Conservation (phyloP, 2,888 invertebrate genomes). For the Polydesmus complanatus region DNA sequence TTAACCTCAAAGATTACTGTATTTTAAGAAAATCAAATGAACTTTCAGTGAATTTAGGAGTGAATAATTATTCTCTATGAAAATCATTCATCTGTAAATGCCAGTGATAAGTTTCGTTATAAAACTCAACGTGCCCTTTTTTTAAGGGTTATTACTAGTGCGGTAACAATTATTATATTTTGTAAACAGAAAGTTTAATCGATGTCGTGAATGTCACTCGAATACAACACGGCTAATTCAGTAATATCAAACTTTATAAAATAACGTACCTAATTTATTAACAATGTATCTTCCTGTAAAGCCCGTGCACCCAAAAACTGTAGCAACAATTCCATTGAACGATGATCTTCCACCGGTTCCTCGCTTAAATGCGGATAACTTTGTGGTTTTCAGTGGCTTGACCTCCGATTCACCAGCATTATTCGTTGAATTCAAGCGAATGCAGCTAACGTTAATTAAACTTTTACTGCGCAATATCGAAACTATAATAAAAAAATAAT, state of each 20-base stretch:
- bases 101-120: too few species aligned
- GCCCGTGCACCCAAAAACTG: conserved; percentile 88
- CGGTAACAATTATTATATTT: not conserved
- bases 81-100: not conserved
- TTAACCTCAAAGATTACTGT: not conserved
- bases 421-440: not conserved
- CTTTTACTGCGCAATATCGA: too few species aligned
- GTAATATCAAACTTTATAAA: too few species aligned
- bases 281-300: conserved; percentile 76
- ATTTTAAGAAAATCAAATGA: too few species aligned
- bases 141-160: too few species aligned
- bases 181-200: too few species aligned
- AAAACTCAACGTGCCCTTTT: too few species aligned
- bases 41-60: too few species aligned
- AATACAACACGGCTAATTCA: too few species aligned
- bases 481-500: too few species aligned
- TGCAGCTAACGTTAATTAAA: too few species aligned
- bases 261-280: conserved; percentile 73
- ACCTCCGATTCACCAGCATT: not conserved
- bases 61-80: not conserved
- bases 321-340: conserved; percentile 93
- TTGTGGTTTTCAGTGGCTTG: conserved; percentile 11
- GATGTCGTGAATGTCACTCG: too few species aligned
- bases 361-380: conserved; percentile 13
- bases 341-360: conserved; percentile 66